Conservation (phyloP, 1,140 invertebrate species). For the Zaprionus gabonicus region DNA sequence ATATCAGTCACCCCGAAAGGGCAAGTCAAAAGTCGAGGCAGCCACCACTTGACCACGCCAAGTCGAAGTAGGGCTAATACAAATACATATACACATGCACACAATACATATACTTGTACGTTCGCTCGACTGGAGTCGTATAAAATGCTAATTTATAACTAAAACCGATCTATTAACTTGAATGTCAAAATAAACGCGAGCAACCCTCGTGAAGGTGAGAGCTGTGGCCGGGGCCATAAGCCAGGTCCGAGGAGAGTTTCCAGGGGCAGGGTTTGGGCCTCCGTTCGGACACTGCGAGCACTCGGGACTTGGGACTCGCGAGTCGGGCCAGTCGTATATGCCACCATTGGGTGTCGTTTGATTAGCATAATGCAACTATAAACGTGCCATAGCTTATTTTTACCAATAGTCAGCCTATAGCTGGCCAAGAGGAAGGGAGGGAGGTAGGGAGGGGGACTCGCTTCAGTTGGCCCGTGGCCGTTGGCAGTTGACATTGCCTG, state of each 20-base stretch:
- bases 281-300: slow-evolving; percentile 4
- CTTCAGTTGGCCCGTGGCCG: slow-evolving; percentile 39
- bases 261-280: slow-evolving; percentile 15
- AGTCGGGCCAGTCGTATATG: slow-evolving; percentile 50
- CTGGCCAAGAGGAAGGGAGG: not conserved
- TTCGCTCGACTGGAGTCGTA: slow-evolving; percentile 33
- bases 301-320: too few species aligned
- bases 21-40: slow-evolving; percentile 6
- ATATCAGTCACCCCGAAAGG: slow-evolving; percentile 27
- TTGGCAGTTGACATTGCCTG: slow-evolving; percentile 46
- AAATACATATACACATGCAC: slow-evolving; percentile 39
- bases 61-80: slow-evolving; percentile 27
- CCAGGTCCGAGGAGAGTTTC: slow-evolving; percentile 39
- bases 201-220: slow-evolving; percentile 43
- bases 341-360: slow-evolving; percentile 81
- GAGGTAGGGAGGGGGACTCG: slow-evolving; percentile 17
- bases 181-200: slow-evolving; percentile 79
- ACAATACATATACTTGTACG: slow-evolving; percentile 2
- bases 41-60: slow-evolving; percentile 48
- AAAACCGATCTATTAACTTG: slow-evolving; percentile 83
- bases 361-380: slow-evolving; percentile 83
- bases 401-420: slow-evolving; percentile 45
- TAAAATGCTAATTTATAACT: slow-evolving; percentile 82
- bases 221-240: slow-evolving; percentile 14
- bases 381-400: slow-evolving; percentile 74